phyloP scores from a whole-genome alignment of 1,140 invertebrate genomes.

The Heliconius hermathena region DNA sequence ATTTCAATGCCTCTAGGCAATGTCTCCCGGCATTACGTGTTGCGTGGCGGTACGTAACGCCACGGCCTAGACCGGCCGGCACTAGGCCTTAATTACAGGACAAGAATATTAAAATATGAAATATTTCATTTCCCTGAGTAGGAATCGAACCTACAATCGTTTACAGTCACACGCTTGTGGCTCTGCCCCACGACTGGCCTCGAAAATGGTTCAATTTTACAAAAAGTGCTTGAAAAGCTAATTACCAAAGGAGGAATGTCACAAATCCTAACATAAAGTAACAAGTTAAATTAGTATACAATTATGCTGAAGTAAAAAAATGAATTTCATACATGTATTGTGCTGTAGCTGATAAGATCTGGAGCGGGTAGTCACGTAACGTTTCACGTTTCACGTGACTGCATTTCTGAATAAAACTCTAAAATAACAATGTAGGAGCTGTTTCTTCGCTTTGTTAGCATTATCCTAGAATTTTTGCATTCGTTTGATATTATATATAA shows the following conservation, averaged over 20 bases:
- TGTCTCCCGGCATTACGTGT: too few relatives aligned
- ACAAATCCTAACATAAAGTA: background rate
- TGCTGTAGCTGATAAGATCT: conserved; percentile 36
- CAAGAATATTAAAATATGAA: too few relatives aligned
- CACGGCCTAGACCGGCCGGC: too few relatives aligned
- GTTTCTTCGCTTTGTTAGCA: background rate
- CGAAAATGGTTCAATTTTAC: background rate
- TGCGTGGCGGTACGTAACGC: too few relatives aligned
- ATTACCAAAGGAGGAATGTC: background rate
- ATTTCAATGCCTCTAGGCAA: too few relatives aligned
- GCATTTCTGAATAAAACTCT: conserved; percentile 33
- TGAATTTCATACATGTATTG: conserved; percentile 32
- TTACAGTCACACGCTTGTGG: too few relatives aligned
- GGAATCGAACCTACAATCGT: too few relatives aligned
- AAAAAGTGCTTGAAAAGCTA: background rate
- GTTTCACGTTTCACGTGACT: conserved; percentile 32
- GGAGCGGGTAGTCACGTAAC: conserved; percentile 28
- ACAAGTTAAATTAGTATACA: conserved; percentile 10
- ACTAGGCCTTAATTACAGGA: too few relatives aligned
- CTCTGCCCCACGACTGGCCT: background rate
- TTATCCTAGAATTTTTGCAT: background rate
- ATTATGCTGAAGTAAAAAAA: conserved; percentile 14
- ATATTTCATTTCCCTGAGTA: too few relatives aligned
- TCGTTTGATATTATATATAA: background rate
- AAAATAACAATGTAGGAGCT: conserved; percentile 25